phyloP scores from a whole-genome alignment of 2,888 invertebrate species.

The Epiblema foenella region DNA sequence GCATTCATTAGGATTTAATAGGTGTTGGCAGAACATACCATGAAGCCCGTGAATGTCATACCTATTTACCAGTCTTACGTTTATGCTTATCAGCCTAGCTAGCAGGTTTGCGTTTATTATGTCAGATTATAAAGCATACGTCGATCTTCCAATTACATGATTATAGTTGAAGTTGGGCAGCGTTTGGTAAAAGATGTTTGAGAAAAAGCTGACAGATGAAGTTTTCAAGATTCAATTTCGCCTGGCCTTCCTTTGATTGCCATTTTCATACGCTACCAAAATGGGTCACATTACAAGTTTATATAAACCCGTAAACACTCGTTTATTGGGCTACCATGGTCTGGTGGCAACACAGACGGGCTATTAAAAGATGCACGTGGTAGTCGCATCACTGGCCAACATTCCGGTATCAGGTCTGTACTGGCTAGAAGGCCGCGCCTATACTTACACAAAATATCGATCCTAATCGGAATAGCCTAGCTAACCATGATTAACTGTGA shows the following conservation, averaged over 20 bases:
- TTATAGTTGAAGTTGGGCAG: too few species aligned
- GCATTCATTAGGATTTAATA: too few species aligned
- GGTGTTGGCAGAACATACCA: too few species aligned
- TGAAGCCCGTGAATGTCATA: too few species aligned
- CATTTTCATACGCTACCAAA: background rate
- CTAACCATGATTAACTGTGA: background rate
- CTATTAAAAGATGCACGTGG: constrained; percentile 33
- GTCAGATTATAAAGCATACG: too few species aligned
- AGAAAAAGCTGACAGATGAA: too few species aligned
- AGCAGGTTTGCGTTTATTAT: too few species aligned
- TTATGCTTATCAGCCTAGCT: too few species aligned
- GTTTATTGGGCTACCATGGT: background rate
- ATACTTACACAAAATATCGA: constrained; percentile 33
- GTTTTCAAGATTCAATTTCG: background rate
- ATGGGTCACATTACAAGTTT: background rate
- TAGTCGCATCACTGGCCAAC: constrained; percentile 25
- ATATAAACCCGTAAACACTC: background rate
- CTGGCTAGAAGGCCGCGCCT: constrained; percentile 30
- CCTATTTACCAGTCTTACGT: too few species aligned
- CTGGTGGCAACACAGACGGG: constrained; percentile 1
- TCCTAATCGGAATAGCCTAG: constrained; percentile 2
- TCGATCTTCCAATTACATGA: too few species aligned
- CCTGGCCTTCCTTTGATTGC: background rate
- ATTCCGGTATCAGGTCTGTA: constrained; percentile 29
- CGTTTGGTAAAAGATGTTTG: too few species aligned